Conservation (phyloP, 1,140 invertebrate species). For the Apis florea region DNA sequence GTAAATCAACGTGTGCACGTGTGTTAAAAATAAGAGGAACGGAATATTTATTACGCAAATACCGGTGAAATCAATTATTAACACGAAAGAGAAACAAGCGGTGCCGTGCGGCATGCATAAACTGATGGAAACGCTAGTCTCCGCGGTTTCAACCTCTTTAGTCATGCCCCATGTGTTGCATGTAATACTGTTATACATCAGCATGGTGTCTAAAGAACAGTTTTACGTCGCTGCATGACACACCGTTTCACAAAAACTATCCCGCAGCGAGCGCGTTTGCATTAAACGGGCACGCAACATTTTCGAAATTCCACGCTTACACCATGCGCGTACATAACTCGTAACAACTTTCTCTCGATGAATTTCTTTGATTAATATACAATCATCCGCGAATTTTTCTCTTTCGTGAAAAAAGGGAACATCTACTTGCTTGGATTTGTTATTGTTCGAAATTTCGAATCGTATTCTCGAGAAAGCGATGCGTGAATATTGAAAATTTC, state of each 20-base stretch:
- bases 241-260: constrained; percentile 17
- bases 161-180: constrained; percentile 41
- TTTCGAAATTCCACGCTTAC: constrained; percentile 31
- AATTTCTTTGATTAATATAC: neutral
- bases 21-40: neutral
- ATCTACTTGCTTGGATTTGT: no score
- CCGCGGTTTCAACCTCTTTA: constrained; percentile 35
- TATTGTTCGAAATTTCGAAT: neutral
- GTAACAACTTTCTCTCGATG: constrained; percentile 20
- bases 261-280: constrained; percentile 7
- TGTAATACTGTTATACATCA: constrained; percentile 37
- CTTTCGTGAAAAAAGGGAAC: no score
- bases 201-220: constrained; percentile 28
- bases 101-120: constrained; percentile 6
- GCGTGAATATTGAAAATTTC: no score
- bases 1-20: no score
- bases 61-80: constrained; percentile 25
- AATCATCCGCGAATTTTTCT: neutral
- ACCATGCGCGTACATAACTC: neutral
- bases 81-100: constrained; percentile 11
- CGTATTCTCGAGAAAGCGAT: neutral
- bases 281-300: constrained; percentile 4
- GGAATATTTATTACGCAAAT: constrained; percentile 2
- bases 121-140: constrained; percentile 7
- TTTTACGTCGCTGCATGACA: constrained; percentile 12